phyloP scores from a whole-genome alignment of 2,797 vertebrate species.

The Anableps anableps region DNA sequence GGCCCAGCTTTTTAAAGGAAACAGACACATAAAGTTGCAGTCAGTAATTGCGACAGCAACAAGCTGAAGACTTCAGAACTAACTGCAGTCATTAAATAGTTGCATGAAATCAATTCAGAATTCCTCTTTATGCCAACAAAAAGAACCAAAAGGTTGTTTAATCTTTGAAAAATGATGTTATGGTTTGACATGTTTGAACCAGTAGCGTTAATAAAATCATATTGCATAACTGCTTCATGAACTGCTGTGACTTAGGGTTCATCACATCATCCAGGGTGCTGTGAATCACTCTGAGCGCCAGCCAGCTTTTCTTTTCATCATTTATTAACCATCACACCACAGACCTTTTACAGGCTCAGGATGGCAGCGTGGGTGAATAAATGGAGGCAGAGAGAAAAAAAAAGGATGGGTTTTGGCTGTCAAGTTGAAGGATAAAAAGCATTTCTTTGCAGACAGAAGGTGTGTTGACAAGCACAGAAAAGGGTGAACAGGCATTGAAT shows the following conservation, averaged over 20 bases:
- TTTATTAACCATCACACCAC: slow-evolving; percentile 69
- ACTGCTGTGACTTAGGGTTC: slow-evolving; percentile 11
- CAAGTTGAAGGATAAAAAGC: slow-evolving; percentile 23
- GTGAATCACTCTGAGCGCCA: slow-evolving; percentile 45
- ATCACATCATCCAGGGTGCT: slow-evolving; percentile 31
- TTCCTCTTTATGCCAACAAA: neutral
- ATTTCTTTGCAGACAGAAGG: slow-evolving; percentile 42
- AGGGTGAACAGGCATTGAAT: slow-evolving; percentile 57
- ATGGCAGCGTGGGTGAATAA: slow-evolving; percentile 39
- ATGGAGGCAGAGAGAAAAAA: slow-evolving; percentile 16
- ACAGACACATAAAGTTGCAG: neutral
- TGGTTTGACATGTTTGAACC: slow-evolving; percentile 1
- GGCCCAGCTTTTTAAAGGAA: neutral
- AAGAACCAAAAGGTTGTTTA: neutral
- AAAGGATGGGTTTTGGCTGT: slow-evolving; percentile 26
- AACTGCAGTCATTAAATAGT: neutral
- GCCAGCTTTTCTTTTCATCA: slow-evolving; percentile 50
- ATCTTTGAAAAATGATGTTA: slow-evolving; percentile 4
- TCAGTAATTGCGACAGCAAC: neutral
- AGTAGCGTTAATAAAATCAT: slow-evolving; percentile 5
- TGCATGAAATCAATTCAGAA: neutral
- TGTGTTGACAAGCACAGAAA: slow-evolving; percentile 61
- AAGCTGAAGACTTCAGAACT: slow-evolving; percentile 9
- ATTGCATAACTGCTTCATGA: slow-evolving; percentile 5
- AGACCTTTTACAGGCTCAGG: slow-evolving; percentile 58